Conservation (phyloP, 2,888 invertebrate species). For the Netelia inedita region DNA sequence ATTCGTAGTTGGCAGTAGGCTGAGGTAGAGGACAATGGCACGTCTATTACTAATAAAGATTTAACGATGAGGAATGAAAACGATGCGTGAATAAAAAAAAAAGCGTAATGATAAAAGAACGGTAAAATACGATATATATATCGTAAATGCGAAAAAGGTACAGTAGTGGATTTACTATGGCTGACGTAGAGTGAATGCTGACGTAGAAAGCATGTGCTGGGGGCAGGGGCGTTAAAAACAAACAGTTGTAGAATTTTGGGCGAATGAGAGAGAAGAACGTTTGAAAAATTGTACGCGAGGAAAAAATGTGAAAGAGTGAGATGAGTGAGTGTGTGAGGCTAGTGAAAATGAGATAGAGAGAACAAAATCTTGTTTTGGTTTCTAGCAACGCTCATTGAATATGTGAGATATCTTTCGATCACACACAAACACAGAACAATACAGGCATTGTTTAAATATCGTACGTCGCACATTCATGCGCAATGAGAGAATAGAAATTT, state of each 20-base stretch:
- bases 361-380: slow-evolving; percentile 40
- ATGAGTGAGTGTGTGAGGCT: slow-evolving; percentile 58
- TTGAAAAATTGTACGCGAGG: slow-evolving; percentile 31
- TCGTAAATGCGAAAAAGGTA: slow-evolving; percentile 81
- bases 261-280: slow-evolving; percentile 12
- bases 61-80: slow-evolving; percentile 47
- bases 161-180: slow-evolving; percentile 81
- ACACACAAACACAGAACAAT: slow-evolving; percentile 26
- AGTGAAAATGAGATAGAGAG: slow-evolving; percentile 57
- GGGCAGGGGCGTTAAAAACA: slow-evolving; percentile 69
- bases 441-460: slow-evolving; percentile 31
- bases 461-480: slow-evolving; percentile 63
- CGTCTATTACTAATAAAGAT: slow-evolving; percentile 81
- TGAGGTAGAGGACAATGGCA: slow-evolving; percentile 82
- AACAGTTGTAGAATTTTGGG: slow-evolving; percentile 43
- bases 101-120: slow-evolving; percentile 48
- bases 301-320: slow-evolving; percentile 50
- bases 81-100: slow-evolving; percentile 19
- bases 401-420: slow-evolving; percentile 55
- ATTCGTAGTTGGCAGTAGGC: slow-evolving; percentile 82
- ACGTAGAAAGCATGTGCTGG: slow-evolving; percentile 78
- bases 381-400: slow-evolving; percentile 56
- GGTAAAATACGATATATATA: slow-evolving; percentile 76
- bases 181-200: slow-evolving; percentile 82
- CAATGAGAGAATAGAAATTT: slow-evolving; percentile 42